Percentiles rank a stretch among this genome's conserved stretches.
Conservation (phyloP, 2,888 invertebrate species). For the Nipponacmea schrenckii region DNA sequence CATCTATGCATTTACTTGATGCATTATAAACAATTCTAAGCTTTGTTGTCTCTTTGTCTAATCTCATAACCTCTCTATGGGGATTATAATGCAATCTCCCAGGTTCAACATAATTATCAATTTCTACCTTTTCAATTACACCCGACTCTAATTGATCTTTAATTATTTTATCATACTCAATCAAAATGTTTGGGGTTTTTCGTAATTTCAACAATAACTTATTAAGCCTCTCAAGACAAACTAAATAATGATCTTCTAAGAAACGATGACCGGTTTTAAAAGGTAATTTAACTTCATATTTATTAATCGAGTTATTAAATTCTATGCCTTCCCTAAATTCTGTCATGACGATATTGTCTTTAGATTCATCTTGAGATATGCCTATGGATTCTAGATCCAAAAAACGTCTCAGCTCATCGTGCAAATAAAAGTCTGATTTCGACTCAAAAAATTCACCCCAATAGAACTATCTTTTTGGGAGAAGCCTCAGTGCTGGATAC, state of each 20-base stretch:
- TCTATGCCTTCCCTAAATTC: not conserved
- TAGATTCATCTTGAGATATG: no score
- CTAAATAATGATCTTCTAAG: not conserved
- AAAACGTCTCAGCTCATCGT: no score
- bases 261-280: not conserved
- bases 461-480: no score
- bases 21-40: slow-evolving; percentile 1
- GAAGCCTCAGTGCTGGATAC: no score
- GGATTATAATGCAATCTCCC: not conserved
- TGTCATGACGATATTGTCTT: not conserved
- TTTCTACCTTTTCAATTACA: not conserved
- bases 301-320: not conserved
- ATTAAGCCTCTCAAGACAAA: slow-evolving; percentile 2
- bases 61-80: not conserved
- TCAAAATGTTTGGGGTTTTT: not conserved
- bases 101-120: not conserved
- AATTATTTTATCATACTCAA: not conserved
- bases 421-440: no score
- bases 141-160: not conserved
- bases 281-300: not conserved
- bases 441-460: no score
- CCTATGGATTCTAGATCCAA: no score
- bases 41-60: not conserved
- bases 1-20: not conserved
- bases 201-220: not conserved